Evolutionary conservation across 2,888 invertebrate species (phyloP).

Genomic region (Polia nebulosa): DNA sequence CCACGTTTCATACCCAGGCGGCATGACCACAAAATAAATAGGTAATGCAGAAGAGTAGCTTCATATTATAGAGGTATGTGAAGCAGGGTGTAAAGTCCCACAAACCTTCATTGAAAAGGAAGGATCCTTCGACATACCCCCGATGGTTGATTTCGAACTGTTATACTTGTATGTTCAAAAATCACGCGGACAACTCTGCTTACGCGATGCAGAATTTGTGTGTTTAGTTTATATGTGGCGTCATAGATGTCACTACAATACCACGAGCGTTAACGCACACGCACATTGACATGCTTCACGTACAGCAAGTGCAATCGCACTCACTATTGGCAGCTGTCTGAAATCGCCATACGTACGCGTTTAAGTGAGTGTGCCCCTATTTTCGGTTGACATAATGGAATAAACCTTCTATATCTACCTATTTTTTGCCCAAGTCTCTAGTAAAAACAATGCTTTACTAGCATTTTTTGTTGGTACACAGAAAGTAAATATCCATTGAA

Average conservation of each 20-base stretch:
- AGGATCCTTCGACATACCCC: no score
- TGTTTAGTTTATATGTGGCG: no score
- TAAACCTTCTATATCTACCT: background rate
- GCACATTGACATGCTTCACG: no score
- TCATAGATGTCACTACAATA: no score
- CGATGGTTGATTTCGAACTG: no score
- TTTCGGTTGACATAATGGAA: background rate
- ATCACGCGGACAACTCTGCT: no score
- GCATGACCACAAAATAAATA: conserved; percentile 2
- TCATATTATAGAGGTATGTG: no score
- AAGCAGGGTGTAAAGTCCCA: no score
- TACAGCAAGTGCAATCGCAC: background rate
- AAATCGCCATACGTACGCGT: background rate
- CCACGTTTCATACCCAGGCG: conserved; percentile 21
- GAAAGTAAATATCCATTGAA: conserved; percentile 59
- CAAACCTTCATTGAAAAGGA: no score
- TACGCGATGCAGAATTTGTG: no score
- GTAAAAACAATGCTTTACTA: conserved; percentile 46
- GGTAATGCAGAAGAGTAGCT: conserved; percentile 12
- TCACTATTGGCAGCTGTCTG: background rate
- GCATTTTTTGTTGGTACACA: conserved; percentile 51
- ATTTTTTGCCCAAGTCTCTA: background rate
- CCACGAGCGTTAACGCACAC: rapidly evolving
- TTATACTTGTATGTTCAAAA: no score
- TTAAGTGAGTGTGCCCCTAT: background rate